phyloP scores from a whole-genome alignment of 2,888 invertebrate genomes.

The Synergus japonicus region DNA sequence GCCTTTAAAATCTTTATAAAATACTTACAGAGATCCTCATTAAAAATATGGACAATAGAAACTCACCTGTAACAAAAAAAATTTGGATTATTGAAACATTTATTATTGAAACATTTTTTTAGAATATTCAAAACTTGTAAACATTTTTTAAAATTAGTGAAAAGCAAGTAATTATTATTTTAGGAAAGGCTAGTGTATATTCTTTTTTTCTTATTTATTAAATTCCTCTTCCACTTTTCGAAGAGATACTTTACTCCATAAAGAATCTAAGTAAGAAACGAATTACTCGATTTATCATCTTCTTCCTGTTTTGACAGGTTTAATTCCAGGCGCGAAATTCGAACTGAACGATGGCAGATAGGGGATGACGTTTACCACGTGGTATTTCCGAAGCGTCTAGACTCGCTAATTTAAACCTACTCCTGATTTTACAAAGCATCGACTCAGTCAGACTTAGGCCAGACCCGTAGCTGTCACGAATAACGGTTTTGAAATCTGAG shows the following conservation, averaged over 20 bases:
- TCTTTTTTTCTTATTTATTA: neutral
- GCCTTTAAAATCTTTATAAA: neutral
- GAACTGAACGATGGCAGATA: conserved; percentile 47
- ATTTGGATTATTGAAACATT: no score
- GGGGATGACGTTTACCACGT: conserved; percentile 58
- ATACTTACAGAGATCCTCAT: neutral
- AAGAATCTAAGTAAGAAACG: neutral
- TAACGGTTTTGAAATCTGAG: conserved; percentile 63
- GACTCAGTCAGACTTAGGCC: conserved; percentile 41
- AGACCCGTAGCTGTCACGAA: conserved; percentile 61
- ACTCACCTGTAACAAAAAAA: conserved; percentile 20
- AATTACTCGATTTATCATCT: conserved; percentile 18
- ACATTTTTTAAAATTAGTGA: no score
- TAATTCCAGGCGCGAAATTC: conserved; percentile 53
- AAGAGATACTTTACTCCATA: neutral
- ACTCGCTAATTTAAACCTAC: conserved; percentile 70
- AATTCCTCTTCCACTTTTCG: neutral
- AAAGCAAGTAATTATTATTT: neutral
- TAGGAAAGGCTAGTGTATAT: neutral
- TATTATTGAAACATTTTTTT: no score
- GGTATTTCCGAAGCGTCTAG: conserved; percentile 68
- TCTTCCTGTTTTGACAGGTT: conserved; percentile 36
- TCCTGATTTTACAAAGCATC: conserved; percentile 58
- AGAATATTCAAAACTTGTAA: no score
- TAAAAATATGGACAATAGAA: neutral